phyloP scores from a whole-genome alignment of 2,888 invertebrate species.

The Agrenia bidenticulata region DNA sequence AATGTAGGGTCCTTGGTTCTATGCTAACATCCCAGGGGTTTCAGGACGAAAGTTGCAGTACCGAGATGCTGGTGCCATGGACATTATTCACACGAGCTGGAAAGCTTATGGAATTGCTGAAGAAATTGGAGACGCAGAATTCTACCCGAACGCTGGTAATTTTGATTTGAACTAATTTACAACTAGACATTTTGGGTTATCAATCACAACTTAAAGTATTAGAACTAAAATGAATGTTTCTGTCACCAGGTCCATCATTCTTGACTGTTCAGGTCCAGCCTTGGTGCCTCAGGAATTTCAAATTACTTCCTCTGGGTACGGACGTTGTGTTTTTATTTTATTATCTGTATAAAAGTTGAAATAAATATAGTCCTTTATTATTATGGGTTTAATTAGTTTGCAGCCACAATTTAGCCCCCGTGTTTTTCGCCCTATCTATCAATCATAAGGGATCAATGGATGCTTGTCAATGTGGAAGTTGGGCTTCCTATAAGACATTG shows the following conservation, averaged over 20 bases:
- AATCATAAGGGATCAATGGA: neutral
- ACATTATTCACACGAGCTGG: constrained; percentile 18
- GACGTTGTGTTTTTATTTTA: neutral
- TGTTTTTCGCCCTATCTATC: constrained; percentile 11
- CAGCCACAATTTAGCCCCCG: constrained; percentile 19
- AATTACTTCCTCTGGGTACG: neutral
- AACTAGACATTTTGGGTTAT: no score
- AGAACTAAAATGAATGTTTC: no score
- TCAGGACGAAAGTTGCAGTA: neutral
- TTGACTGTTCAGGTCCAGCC: no score
- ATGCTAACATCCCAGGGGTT: no score
- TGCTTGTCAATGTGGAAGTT: neutral
- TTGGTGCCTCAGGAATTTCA: neutral
- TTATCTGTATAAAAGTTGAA: neutral
- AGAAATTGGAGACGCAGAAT: constrained; percentile 12
- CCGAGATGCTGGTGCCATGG: neutral
- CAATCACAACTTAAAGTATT: no score
- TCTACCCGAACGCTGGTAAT: constrained; percentile 2
- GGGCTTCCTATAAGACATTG: neutral
- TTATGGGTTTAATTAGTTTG: neutral
- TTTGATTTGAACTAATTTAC: no score
- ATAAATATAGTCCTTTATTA: neutral
- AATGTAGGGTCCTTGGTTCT: constrained; percentile 3
- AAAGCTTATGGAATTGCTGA: constrained; percentile 10
- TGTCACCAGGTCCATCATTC: no score